Conservation (phyloP, 2,113 vertebrate species). For the Regulus satrapa region DNA sequence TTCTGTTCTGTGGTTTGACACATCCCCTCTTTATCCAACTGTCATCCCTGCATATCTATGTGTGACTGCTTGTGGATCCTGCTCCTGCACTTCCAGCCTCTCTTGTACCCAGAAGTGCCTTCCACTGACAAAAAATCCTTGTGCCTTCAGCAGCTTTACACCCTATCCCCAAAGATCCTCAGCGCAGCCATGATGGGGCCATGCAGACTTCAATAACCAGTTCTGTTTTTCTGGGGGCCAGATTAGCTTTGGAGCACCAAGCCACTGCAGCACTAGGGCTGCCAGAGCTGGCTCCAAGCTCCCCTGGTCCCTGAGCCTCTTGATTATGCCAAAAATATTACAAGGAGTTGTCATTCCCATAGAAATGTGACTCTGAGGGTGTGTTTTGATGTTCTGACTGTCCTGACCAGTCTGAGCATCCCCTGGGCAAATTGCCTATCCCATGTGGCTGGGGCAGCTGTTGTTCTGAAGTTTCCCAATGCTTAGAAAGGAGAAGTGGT, state of each 20-base stretch:
- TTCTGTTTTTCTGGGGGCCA: not conserved
- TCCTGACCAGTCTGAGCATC: not conserved
- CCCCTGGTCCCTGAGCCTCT: not conserved
- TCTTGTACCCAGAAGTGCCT: not conserved
- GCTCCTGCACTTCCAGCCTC: not conserved
- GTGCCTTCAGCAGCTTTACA: not conserved
- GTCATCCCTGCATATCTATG: not conserved
- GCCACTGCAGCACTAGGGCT: not conserved
- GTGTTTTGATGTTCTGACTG: not conserved
- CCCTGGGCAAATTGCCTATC: not conserved
- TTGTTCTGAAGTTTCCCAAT: not conserved
- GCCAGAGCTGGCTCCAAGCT: not conserved
- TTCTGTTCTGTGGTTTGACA: not conserved
- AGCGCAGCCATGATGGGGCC: not conserved
- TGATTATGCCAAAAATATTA: not conserved
- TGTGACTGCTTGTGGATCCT: not conserved
- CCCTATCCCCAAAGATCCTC: not conserved
- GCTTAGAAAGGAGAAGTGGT: not conserved
- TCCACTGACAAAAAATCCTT: not conserved
- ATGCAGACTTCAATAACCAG: not conserved
- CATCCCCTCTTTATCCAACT: fast-evolving
- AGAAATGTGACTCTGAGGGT: not conserved
- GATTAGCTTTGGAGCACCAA: not conserved
- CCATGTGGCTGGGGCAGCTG: not conserved
- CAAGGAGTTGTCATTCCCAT: not conserved